Base-by-base conservation (phyloP, 1,140 invertebrate species). In the Myzus persicae region DNA sequence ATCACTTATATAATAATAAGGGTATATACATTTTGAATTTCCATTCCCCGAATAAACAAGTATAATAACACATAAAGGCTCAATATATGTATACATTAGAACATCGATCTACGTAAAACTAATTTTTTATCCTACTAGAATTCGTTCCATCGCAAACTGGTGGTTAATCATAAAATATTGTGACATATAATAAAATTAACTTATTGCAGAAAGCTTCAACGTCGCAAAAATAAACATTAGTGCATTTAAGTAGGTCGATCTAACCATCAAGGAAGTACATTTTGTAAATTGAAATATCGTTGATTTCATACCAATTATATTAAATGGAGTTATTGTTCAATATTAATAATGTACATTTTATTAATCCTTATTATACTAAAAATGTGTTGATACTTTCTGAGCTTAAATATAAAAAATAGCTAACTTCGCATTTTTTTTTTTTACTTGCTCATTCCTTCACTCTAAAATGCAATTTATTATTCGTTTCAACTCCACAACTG, bases 381-480 rank as follows among this genome's bases (percentile, higher is more conserved):
- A 81, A 82, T 38, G 18, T 82, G 76, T 82, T 7, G 1, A n/a
- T 76, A 76, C 59, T 4, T 67, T 26, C n/a, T 22, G 5, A 81
- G 18, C n/a, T 81, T 81, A 81, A 82, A 24, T 40, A 1, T 82
- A 40, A 82, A 82, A 76, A 82, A 40, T 38, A 40, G 59, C 59
- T 76, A n/a, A 9, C 38, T 84, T 5, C 9, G 31, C 20, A 51
- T 51, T 6, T 51, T 31, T 8, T 84, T n/a, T 84, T 84, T 20
- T 40, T 88, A 88, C n/a, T 87, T 31, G 7, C 31, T 51, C 87
- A 88, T 88, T n/a, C 46, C 42, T 87, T 88, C n/a, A 36, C 9
- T 88, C n/a, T 36, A 88, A 88, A 88, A 51, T 36, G 8, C 22
- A n/a, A 88, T 88, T 88, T 38, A 88, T 88, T 51, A 88, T 88